Evolutionary conservation across 2,888 invertebrate species (phyloP).

Genomic region (Drosophila multiciliata): DNA sequence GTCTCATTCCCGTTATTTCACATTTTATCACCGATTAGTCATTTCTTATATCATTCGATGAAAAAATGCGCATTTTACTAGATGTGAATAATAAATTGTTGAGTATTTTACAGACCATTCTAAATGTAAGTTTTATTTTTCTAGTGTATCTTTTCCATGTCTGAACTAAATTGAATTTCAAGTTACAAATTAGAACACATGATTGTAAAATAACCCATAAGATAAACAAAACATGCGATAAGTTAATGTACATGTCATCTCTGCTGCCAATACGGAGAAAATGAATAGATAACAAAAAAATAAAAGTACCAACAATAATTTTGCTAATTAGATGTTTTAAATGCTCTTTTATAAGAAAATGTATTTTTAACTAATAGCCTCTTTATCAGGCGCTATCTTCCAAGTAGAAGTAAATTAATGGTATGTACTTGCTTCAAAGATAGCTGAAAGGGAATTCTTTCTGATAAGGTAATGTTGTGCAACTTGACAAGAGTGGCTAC

Average conservation of each 20-base stretch:
- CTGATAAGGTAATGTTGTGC: slow-evolving; percentile 1
- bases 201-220: not conserved
- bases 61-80: not conserved
- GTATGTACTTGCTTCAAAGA: slow-evolving; percentile 10
- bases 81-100: not conserved
- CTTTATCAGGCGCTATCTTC: not conserved
- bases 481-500: slow-evolving; percentile 15
- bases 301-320: not conserved
- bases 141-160: not conserved
- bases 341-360: not conserved
- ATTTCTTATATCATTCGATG: not conserved
- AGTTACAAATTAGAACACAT: slow-evolving; percentile 5
- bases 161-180: not conserved
- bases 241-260: slow-evolving; percentile 23
- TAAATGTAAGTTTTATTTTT: not conserved
- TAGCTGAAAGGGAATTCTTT: not conserved
- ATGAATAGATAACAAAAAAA: not conserved
- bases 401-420: too few relatives aligned
- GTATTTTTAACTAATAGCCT: not conserved
- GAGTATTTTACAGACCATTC: not conserved
- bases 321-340: not conserved
- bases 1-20: not conserved
- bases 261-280: slow-evolving; percentile 3
- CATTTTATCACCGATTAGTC: not conserved
- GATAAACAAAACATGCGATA: slow-evolving; percentile 27